Evolutionary conservation across 2,113 vertebrate species (phyloP), one percentile per base, ranked within the genome.

Genomic region (Thunnus thynnus): DNA sequence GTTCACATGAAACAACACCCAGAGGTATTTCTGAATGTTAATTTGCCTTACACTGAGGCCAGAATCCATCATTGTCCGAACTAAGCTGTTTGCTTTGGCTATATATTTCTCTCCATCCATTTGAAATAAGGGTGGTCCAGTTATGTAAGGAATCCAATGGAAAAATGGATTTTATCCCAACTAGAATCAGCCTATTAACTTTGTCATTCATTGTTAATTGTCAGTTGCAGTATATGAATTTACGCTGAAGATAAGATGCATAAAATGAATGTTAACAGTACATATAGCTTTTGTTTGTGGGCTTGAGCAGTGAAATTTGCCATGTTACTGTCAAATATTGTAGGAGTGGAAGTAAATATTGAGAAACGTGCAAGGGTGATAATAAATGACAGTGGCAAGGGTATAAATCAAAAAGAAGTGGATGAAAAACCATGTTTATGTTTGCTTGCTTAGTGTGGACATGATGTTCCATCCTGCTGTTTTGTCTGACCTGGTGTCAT

Each of bases 21-120:
- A 32, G 81, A 87, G 88, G 87, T 88, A 88, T 89, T 86, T 72
- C 62, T 62, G 70, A 84, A 90, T 88, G 86, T 79, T 80, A 82
- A 79, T 86, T 85, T 78, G 18, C 52, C 60, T 72, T 27, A 50
- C 67, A 11, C 25, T 4, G 41, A 41, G 46, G 54, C 76, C 71
- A 74, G 20, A 67, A 80, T 88, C 73, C 70, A 65, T 84, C 67
- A 76, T 63, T 73, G 75, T 68, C 72, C 66, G 20, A 72, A 44
- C 25, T 22, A 18, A 78, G 3, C 32, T 30, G 17, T 81, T 63
- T 75, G 14, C 30, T 13, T 17, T 0, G 4, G 51, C 32, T 13
- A 54, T 30, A 63, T 57, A 25, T 51, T 46, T 57, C 56, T 57
- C 60, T 36, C 60, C 50, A 18, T 25, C 0, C 13, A 47, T 46